Percentiles rank a stretch among this genome's conserved stretches.
Evolutionary conservation across 2,888 invertebrate species (phyloP).

Genomic region (Nyleta sp.): DNA sequence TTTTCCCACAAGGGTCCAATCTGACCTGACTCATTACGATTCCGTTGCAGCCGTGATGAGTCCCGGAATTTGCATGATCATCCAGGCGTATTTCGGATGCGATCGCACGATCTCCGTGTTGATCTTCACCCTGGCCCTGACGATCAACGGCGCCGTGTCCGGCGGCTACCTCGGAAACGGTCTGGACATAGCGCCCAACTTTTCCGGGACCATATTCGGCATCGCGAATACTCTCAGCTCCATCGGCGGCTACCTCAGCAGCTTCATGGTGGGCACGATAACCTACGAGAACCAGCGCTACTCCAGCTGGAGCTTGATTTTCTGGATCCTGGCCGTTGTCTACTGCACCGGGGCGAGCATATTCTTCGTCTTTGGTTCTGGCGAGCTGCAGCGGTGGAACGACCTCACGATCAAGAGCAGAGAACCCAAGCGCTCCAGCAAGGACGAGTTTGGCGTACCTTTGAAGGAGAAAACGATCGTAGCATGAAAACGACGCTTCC

Average conservation of each 20-base stretch:
- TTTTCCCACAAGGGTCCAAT: too few relatives aligned
- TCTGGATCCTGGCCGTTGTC: conserved; percentile 89
- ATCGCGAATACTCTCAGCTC: conserved; percentile 94
- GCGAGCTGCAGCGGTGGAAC: conserved; percentile 86
- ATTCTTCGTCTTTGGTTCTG: conserved; percentile 87
- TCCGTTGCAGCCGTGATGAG: conserved; percentile 84
- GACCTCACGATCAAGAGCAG: conserved; percentile 68
- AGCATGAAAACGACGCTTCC: too few relatives aligned
- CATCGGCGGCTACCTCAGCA: conserved; percentile 91
- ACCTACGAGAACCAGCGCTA: conserved; percentile 88
- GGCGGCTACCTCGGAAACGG: conserved; percentile 94
- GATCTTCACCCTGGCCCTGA: conserved; percentile 91
- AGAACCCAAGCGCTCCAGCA: conserved; percentile 56
- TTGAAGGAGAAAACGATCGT: conserved; percentile 77
- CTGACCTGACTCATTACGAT: too few relatives aligned
- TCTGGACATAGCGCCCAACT: conserved; percentile 94
- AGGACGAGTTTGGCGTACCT: conserved; percentile 81
- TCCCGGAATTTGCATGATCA: conserved; percentile 89
- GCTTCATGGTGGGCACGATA: conserved; percentile 90
- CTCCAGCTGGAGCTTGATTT: conserved; percentile 91
- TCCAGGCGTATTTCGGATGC: conserved; percentile 88
- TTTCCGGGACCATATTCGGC: conserved; percentile 94
- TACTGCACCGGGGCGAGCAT: conserved; percentile 87
- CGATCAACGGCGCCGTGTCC: conserved; percentile 93
- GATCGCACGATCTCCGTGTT: conserved; percentile 88